A percentile compares a stretch with the other conserved stretches of the same genome.
Conservation (phyloP, 2,797 vertebrate species). For the Bradypodion ventrale region DNA sequence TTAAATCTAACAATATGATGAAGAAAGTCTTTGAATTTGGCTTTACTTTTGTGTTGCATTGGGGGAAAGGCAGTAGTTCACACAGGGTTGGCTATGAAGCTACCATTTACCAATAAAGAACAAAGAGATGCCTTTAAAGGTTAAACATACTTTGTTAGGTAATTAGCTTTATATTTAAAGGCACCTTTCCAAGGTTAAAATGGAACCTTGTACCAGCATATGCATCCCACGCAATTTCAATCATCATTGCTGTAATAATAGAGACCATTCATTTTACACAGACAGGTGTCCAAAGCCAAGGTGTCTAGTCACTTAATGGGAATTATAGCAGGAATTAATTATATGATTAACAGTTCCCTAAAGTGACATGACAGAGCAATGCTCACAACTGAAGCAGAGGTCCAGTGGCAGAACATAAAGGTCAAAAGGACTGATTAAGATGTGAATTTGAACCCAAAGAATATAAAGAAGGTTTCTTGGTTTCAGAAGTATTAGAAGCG, state of each 20-base stretch:
- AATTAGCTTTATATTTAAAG: neutral
- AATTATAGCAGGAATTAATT: constrained; percentile 57
- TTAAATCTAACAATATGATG: neutral
- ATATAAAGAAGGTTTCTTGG: neutral
- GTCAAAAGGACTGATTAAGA: constrained; percentile 7
- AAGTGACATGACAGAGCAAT: constrained; percentile 35
- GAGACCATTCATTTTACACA: constrained; percentile 37
- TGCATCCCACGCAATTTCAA: constrained; percentile 31
- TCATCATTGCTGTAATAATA: constrained; percentile 14
- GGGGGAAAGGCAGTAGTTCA: neutral
- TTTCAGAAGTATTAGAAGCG: neutral
- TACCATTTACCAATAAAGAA: neutral
- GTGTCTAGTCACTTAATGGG: constrained; percentile 54
- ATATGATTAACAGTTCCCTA: constrained; percentile 48
- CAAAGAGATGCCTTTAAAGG: constrained; percentile 6
- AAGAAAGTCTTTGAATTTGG: neutral
- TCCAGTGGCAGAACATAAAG: constrained; percentile 20
- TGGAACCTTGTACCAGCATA: neutral
- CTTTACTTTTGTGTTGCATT: neutral
- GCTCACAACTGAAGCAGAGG: neutral
- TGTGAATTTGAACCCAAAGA: neutral
- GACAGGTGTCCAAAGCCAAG: constrained; percentile 35
- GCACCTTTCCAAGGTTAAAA: constrained; percentile 43
- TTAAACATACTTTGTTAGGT: neutral
- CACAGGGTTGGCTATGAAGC: neutral